Percentiles rank a stretch among this genome's conserved stretches.
These are phyloP conservation scores for Pseudomyrmex sp. DNA, from an alignment of 1,140 invertebrate species.

Conservation along the genomic window DNA sequence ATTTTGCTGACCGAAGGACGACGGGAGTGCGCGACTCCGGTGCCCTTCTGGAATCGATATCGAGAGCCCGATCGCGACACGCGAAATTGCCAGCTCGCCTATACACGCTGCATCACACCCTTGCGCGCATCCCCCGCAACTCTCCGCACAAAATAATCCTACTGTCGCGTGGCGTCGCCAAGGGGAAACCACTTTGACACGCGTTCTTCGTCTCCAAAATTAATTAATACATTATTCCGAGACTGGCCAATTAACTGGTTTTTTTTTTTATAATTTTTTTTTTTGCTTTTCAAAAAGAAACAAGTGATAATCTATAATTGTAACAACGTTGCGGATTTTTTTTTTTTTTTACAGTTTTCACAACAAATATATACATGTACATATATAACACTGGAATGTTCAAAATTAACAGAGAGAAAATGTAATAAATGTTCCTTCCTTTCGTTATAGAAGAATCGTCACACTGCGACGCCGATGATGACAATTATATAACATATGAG, in stretches of 20 bases:
- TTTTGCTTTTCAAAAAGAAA: too few relatives aligned
- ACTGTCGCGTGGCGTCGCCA: slow-evolving; percentile 13
- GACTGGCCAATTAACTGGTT: background rate
- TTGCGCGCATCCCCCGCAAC: slow-evolving; percentile 44
- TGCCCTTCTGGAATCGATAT: slow-evolving; percentile 68
- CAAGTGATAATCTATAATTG: too few relatives aligned
- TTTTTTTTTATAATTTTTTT: background rate
- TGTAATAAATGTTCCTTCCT: background rate
- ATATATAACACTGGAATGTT: too few relatives aligned
- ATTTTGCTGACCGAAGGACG: slow-evolving; percentile 30
- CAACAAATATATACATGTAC: too few relatives aligned
- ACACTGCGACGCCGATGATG: slow-evolving; percentile 6
- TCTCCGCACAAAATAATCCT: slow-evolving; percentile 45
- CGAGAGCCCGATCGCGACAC: slow-evolving; percentile 34
- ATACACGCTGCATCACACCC: slow-evolving; percentile 47
- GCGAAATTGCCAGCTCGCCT: slow-evolving; percentile 53
- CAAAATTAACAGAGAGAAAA: background rate
- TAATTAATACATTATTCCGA: slow-evolving; percentile 1
- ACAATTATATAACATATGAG: background rate
- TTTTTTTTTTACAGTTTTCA: too few relatives aligned
- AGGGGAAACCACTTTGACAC: background rate
- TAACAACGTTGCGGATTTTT: too few relatives aligned
- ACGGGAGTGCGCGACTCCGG: slow-evolving; percentile 53
- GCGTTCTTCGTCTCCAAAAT: too few relatives aligned
- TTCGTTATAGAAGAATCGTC: background rate